These are phyloP conservation scores for Corythoichthys haematopterus DNA, from an alignment of 2,113 vertebrate genomes.

Conservation along the genomic window DNA sequence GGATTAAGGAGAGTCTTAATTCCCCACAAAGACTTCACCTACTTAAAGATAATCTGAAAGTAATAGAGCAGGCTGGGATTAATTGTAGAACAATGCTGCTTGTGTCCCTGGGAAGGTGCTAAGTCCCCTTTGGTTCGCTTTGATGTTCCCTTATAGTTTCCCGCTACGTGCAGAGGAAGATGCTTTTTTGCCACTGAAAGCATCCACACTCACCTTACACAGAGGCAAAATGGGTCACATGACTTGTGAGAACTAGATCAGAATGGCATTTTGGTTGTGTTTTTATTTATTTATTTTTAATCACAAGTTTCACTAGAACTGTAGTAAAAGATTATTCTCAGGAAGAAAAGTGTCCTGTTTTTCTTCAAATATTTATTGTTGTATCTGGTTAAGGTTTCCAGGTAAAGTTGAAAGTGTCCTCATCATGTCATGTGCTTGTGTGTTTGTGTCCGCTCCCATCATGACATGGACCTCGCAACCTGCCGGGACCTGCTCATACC, in stretches of 20 bases:
- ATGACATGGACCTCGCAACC: conserved; percentile 16
- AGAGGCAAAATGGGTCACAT: not conserved
- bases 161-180: conserved; percentile 28
- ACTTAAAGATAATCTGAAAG: conserved; percentile 83
- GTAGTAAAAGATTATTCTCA: conserved; percentile 46
- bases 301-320: conserved; percentile 37
- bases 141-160: conserved; percentile 65
- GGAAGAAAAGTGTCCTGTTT: conserved; percentile 47
- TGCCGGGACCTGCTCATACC: conserved; percentile 49
- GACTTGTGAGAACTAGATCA: conserved; percentile 1
- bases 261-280: not conserved
- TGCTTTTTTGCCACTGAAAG: conserved; percentile 19
- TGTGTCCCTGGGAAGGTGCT: conserved; percentile 73
- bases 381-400: conserved; percentile 25
- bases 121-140: conserved; percentile 64
- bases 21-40: conserved; percentile 75
- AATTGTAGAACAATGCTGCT: conserved; percentile 76
- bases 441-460: conserved; percentile 10
- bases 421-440: conserved; percentile 7
- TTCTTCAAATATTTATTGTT: conserved; percentile 33
- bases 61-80: conserved; percentile 80
- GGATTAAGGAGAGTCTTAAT: conserved; percentile 71
- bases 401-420: conserved; percentile 3
- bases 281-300: not conserved
- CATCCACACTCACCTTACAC: conserved; percentile 1